These are phyloP conservation scores for Xylota segnis DNA, from an alignment of 2,888 invertebrate genomes.

Conservation along the genomic window DNA sequence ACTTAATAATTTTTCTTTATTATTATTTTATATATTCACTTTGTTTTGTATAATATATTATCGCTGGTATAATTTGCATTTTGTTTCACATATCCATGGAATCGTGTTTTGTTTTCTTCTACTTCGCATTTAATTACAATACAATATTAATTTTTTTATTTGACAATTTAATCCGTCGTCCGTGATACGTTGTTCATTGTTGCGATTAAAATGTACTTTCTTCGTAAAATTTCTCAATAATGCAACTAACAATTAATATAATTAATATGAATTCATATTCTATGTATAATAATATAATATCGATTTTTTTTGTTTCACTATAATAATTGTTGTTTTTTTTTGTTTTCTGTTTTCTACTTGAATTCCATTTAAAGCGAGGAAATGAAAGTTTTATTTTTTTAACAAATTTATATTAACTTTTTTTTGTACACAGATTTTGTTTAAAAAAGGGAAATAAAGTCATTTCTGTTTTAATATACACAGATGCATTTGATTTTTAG, in stretches of 20 bases:
- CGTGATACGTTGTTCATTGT: conserved; percentile 32
- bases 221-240: conserved; percentile 57
- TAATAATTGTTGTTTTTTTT: conserved; percentile 34
- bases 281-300: conserved; percentile 73
- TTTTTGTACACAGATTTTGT: conserved; percentile 64
- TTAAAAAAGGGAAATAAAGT: conserved; percentile 20
- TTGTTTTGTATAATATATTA: conserved; percentile 73
- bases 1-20: conserved; percentile 51
- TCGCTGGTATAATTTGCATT: conserved; percentile 76
- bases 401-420: conserved; percentile 49
- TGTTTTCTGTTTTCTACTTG: conserved; percentile 63
- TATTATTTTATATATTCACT: conserved; percentile 55
- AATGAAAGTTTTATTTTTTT: conserved; percentile 53
- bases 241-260: conserved; percentile 74
- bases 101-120: conserved; percentile 41
- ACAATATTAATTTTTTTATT: conserved; percentile 25
- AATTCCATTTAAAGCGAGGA: conserved; percentile 76
- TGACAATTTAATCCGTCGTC: conserved; percentile 39
- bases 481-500: conserved; percentile 50
- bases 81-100: conserved; percentile 71
- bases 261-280: conserved; percentile 70
- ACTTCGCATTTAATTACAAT: conserved; percentile 53
- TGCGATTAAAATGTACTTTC: conserved; percentile 46
- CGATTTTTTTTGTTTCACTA: conserved; percentile 52
- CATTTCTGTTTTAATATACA: conserved; percentile 33